Evolutionary conservation across 2,888 invertebrate species (phyloP), one percentile per base, ranked within the genome.

Genomic region (Phragmatobia fuliginosa): DNA sequence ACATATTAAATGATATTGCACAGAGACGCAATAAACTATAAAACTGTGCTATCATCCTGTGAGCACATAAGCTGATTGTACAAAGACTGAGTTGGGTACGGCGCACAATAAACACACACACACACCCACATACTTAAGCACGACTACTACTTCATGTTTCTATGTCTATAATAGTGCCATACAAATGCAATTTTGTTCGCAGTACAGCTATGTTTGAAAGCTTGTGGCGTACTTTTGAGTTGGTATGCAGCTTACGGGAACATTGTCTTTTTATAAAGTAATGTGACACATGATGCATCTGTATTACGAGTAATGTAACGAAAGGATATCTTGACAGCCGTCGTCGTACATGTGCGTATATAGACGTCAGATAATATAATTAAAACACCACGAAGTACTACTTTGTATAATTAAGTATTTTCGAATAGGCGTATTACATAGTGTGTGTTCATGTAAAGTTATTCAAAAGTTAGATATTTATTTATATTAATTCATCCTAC

Each of bases 61-160:
- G 52, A 68, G 49, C 64, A 68, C 64, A 68, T 68, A 68, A 63
- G 59, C 63, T 68, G 68, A 68, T 68, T 68, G 68, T 68, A 63
- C 68, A 68, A 63, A 63, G 68, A 68, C 68, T 63, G 25, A 21
- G 45, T 59, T 18, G 58, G 45, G 63, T 28, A 21, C 45, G 25
- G 62, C 25, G 58, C 58, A 77, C 72, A 74, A 63, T 33, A 31
- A 45, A 56, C 63, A 52, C 59, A 32, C 45, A 28, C 62, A 56
- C 58, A 68, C 69, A 56, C 21, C 45, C 56, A 52, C 28, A 41
- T 16, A 32, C 45, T 1, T 18, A 10, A 1, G 5, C n/a, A 3
- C 32, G 11, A 3, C 11, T 31, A n/a, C 28, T 31, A 36, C 21
- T 52, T 66, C 31, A 45, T 45, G 25, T 64, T 52, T 33, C 7